Evolutionary conservation across 2,888 invertebrate genomes (phyloP), one percentile per base, ranked within the genome.

Genomic region (Pantelozetes paolii): DNA sequence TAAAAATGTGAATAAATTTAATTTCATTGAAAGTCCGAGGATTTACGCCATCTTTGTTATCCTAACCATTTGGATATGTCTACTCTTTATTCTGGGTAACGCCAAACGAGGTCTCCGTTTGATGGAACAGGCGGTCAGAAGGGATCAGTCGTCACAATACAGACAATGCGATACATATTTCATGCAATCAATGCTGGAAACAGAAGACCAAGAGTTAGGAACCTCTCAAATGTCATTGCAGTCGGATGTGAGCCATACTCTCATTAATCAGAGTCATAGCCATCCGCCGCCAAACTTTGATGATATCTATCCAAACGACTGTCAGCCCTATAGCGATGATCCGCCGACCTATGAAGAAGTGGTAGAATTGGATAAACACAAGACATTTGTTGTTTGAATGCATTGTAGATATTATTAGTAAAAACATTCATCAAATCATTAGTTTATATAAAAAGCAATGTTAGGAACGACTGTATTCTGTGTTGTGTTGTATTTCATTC

Each of bases 281-380:
- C n/a, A n/a, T n/a, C n/a, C n/a, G n/a, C 69, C 69, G 69, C 69
- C 69, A 9, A 69, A 42, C 1, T 69, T 69, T 20, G 69, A 69
- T 15, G 69, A 69, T 42, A 15, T 69, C 42, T 69, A 69, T 28
- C 69, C 69, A 1, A 69, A 69, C 28, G 40, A 40, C 0, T 36
- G 69, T 42, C 42, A 45, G 26, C 26, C 26, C n/a, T 69, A 26
- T 28, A 69, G 3, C 11, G 69, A 69, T 45, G 45, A 69, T 23
- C 69, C 69, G 26, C 69, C 69, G 40, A 69, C 45, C 8, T 69
- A 69, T 42, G 69, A 69, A 45, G 42, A 69, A 69, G 69, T 69
- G 28, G 36, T 69, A 8, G 13, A 23, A 2, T 69, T 69, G 11
- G 69, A 69, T 20, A 69, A 69, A 42, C 26, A 69, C 23, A 69